Base-by-base conservation (phyloP, 1,140 invertebrate genomes). In the Globodera rostochiensis region DNA sequence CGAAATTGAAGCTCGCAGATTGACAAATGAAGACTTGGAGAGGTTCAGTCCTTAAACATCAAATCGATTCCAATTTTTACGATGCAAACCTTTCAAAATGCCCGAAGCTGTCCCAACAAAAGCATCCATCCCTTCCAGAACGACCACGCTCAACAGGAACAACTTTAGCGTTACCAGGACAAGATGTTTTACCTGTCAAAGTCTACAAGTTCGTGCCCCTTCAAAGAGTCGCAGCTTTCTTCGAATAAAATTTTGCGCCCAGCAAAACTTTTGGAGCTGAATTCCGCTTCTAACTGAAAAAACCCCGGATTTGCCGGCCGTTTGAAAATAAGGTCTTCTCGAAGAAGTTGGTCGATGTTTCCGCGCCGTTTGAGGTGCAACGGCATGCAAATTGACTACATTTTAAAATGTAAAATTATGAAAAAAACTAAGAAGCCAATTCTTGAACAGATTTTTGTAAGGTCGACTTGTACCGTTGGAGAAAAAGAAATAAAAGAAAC, bases 71-170 rank as follows among this genome's bases (percentile, higher is more conserved):
- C 11, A 36, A 82, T 21, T 46, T 49, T 36, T 46, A 6, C 19
- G 60, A 6, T 19, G 49, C 50, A 47, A 25, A 83, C 82, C 73
- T 75, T 84, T 84, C 36, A 84, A 53, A 50, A 74, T 69, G n/a
- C 83, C 83, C 15, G 83, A 84, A 25, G 78, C 53, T 15, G 83
- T 71, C 4, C 83, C 83, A 67, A 74, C 64, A 6, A 84, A 84
- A 15, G 50, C 79, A 64, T 84, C 83, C 47, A 69, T 78, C 36
- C 57, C 77, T 45, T 47, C 64, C 64, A 78, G 69, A 49, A 78
- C 49, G 53, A 53, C 66, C 36, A 78, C 64, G 25, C 76, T 78
- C 36, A 7, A 53, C 11, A 53, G 11, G 11, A 4, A 53, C 36
- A 77, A 77, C 60, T n/a, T 6, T 21, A 53, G 67, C 19, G 4